phyloP scores from a whole-genome alignment of 2,888 invertebrate species.

The Yponomeuta sedellus region DNA sequence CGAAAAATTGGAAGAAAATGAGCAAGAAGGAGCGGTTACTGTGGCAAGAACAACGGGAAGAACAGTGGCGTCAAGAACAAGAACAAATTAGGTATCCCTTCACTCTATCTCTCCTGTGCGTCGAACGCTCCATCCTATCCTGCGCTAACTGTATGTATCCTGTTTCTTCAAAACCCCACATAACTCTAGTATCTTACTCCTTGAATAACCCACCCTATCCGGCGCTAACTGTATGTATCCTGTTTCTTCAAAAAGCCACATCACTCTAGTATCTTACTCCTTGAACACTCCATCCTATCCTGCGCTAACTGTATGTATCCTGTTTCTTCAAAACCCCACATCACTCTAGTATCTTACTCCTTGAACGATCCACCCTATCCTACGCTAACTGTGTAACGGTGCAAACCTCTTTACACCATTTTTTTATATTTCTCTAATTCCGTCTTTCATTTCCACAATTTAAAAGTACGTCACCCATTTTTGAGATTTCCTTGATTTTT shows the following conservation, averaged over 20 bases:
- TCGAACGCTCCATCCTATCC: background rate
- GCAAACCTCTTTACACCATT: too few species aligned
- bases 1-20: slow-evolving; percentile 64
- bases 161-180: too few species aligned
- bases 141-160: background rate
- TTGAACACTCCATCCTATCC: background rate
- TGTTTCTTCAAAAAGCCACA: too few species aligned
- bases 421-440: too few species aligned
- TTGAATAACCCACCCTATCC: background rate
- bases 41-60: slow-evolving; percentile 51
- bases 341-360: too few species aligned
- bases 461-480: too few species aligned
- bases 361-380: background rate
- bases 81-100: slow-evolving; percentile 27
- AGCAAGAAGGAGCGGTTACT: slow-evolving; percentile 50
- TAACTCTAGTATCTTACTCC: too few species aligned
- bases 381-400: background rate
- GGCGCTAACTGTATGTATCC: background rate
- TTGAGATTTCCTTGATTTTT: too few species aligned
- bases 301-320: background rate
- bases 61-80: slow-evolving; percentile 52
- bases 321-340: background rate
- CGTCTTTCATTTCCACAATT: too few species aligned
- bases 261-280: too few species aligned
- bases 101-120: background rate